Conservation (phyloP, 2,888 invertebrate genomes). For the Scrobipalpa costella region DNA sequence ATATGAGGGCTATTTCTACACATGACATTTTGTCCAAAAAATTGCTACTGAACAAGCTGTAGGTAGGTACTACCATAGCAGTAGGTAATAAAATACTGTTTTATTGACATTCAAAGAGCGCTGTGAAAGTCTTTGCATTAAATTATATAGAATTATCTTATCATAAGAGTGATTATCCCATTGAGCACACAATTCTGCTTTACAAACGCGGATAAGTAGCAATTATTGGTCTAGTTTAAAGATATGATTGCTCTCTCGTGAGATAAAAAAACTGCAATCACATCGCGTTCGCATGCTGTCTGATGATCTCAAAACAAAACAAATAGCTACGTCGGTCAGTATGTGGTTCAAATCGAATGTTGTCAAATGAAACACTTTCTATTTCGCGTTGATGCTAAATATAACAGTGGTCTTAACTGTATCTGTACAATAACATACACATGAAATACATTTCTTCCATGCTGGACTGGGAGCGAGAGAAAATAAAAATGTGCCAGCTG, state of each 20-base stretch:
- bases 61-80: too few relatives aligned
- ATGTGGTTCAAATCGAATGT: constrained; percentile 6
- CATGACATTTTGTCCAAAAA: too few relatives aligned
- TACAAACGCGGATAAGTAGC: constrained; percentile 21
- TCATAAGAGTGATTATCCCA: constrained; percentile 22
- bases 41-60: not conserved
- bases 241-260: constrained; percentile 6
- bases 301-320: constrained; percentile 17
- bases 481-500: too few relatives aligned
- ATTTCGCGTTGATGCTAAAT: constrained; percentile 10
- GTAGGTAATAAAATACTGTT: constrained; percentile 17
- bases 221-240: constrained; percentile 18
- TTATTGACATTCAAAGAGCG: constrained; percentile 17
- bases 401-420: not conserved
- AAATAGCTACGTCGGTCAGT: constrained; percentile 1
- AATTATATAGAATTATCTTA: constrained; percentile 26
- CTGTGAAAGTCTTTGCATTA: constrained; percentile 21
- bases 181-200: constrained; percentile 18
- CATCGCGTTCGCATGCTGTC: not conserved
- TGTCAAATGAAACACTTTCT: constrained; percentile 8
- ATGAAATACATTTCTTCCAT: not conserved
- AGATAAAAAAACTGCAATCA: not conserved
- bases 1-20: too few relatives aligned
- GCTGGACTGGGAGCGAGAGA: too few relatives aligned
- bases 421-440: not conserved